phyloP scores from a whole-genome alignment of 2,113 vertebrate genomes.

The Eurypyga helias region DNA sequence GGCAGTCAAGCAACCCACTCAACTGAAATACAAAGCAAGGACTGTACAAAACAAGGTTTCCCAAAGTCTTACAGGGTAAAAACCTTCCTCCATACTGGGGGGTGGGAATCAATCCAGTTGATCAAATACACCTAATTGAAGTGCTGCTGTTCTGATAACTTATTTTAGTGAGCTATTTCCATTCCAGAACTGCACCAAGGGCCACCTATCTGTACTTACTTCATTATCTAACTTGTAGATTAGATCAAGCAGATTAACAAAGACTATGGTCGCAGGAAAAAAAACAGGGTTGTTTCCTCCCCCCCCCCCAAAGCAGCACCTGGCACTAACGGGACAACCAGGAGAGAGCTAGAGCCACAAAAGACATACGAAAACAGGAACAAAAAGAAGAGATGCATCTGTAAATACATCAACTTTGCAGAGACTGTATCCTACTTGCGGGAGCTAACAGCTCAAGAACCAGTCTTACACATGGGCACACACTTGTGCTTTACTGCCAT shows the following conservation, averaged over 20 bases:
- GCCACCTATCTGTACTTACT: background rate
- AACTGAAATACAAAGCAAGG: background rate
- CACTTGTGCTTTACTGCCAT: background rate
- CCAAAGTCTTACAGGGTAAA: background rate
- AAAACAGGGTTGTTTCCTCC: background rate
- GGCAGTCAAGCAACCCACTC: background rate
- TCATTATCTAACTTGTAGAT: background rate
- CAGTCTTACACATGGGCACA: background rate
- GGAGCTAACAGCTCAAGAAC: background rate
- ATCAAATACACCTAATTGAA: background rate
- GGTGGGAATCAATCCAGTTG: background rate
- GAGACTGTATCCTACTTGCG: background rate
- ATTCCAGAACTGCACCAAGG: background rate
- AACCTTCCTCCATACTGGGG: background rate
- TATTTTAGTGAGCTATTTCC: background rate
- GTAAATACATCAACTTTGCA: background rate
- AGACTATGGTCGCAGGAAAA: background rate
- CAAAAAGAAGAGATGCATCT: background rate
- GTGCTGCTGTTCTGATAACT: background rate
- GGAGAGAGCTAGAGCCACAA: background rate
- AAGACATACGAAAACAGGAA: background rate
- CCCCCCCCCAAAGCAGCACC: background rate
- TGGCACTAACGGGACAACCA: background rate
- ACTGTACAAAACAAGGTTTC: background rate
- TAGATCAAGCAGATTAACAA: background rate